Base-by-base conservation (phyloP, 2,797 vertebrate genomes). In the Argya squamiceps region DNA sequence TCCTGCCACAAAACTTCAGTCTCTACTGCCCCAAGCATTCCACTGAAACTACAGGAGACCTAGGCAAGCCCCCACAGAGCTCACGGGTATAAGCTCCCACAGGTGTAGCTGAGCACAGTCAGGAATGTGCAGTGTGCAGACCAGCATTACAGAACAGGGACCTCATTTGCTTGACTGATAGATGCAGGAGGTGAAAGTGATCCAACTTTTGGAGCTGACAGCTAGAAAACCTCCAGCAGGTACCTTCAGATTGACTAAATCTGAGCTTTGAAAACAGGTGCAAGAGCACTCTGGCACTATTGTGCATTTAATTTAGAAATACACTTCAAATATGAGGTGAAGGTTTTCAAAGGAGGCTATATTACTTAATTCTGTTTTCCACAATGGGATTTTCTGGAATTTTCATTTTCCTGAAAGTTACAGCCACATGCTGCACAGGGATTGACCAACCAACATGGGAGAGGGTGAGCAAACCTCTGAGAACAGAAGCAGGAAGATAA, bases 391-490 rank as follows among this genome's bases (percentile, higher is more conserved):
- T 96, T 77, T 85, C 17, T 58, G 65, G 39, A 58, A 62, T 58
- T 37, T 70, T 49, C 11, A n/a, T 70, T 89, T 68, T 43, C 15
- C 39, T 83, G 49, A 87, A 89, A 95, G 29, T 71, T 52, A 32
- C 0, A 0, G n/a, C 62, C 58, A 67, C 0, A 0, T 70, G 64
- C 43, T 2, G 2, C 26, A 4, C 9, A 0, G 5, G 26, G 39
- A 55, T n/a, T 84, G 67, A 76, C 52, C 39, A 76, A 30, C 10
- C 0, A 6, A 22, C 47, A 22, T 23, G 13, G 75, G n/a, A 26
- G 18, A 84, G 29, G 22, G 32, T 30, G 30, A 87, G 15, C 0
- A 0, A 74, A 69, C 44, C 56, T 49, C 50, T 1, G 1, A 39
- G 59, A 67, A 52, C 0, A 68, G 60, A 70, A 81, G 39, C 59